A percentile compares a stretch with the other conserved stretches of the same genome.
phyloP scores from a whole-genome alignment of 2,113 vertebrate genomes.

The Rhizomys pruinosus region DNA sequence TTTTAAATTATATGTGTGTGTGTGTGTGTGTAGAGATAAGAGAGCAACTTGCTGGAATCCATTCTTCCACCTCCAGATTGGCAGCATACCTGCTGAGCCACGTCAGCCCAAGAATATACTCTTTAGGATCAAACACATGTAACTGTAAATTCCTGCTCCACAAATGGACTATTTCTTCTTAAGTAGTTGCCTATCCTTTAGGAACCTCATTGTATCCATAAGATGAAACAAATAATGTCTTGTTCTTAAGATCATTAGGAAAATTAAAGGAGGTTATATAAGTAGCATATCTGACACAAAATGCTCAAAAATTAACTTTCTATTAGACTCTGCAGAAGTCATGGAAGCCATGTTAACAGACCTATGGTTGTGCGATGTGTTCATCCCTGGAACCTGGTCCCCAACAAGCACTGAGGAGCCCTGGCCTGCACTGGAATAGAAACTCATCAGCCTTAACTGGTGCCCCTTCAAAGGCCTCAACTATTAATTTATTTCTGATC shows the following conservation, averaged over 20 bases:
- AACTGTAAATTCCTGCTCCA: conserved; percentile 31
- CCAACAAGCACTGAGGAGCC: background rate
- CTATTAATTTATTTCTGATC: background rate
- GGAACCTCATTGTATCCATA: background rate
- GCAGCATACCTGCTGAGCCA: no score
- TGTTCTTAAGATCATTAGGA: background rate
- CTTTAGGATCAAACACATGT: background rate
- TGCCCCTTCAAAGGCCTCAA: background rate
- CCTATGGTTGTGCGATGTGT: background rate
- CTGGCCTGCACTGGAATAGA: background rate
- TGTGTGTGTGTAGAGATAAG: no score
- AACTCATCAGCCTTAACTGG: background rate
- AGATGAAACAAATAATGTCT: conserved; percentile 28
- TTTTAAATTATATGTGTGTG: no score
- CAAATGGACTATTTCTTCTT: background rate
- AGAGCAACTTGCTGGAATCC: no score
- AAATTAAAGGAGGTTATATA: background rate
- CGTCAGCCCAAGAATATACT: background rate
- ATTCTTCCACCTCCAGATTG: no score
- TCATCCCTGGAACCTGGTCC: background rate
- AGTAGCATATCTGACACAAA: background rate
- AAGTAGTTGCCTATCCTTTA: background rate
- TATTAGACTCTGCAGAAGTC: background rate
- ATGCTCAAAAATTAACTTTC: background rate
- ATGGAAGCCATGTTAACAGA: background rate